Evolutionary conservation across 2,113 vertebrate genomes (phyloP).

Genomic region (Trichechus manatus): DNA sequence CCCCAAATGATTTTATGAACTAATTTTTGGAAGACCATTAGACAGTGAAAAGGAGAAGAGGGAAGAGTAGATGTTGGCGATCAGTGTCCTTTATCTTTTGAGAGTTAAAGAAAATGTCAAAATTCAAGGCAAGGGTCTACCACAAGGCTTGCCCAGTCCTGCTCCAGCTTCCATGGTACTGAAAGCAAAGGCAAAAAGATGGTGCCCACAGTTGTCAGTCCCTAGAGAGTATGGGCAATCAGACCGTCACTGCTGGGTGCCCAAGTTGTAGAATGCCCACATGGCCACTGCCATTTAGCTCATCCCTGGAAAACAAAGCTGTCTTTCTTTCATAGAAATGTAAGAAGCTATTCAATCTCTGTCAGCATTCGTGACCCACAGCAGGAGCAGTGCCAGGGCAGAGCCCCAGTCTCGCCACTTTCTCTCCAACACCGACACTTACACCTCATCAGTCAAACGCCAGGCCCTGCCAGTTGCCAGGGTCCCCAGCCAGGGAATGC

Average conservation of each 20-base stretch:
- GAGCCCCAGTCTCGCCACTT: not conserved
- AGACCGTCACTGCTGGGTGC: not conserved
- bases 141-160: not conserved
- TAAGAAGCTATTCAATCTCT: slow-evolving; percentile 63
- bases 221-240: not conserved
- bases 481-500: not conserved
- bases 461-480: not conserved
- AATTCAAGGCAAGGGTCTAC: not conserved
- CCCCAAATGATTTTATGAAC: not conserved
- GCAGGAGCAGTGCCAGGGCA: slow-evolving; percentile 5
- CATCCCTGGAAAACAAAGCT: slow-evolving; percentile 63
- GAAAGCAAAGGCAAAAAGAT: not conserved
- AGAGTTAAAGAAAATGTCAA: not conserved
- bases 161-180: not conserved
- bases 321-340: slow-evolving; percentile 66
- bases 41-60: not conserved
- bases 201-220: not conserved
- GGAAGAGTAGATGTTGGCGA: not conserved
- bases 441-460: not conserved
- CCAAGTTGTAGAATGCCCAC: not conserved
- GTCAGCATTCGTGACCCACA: not conserved
- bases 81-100: not conserved
- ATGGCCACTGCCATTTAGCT: not conserved
- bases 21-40: not conserved
- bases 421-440: not conserved